Percentiles rank a stretch among this genome's conserved stretches.
Conservation (phyloP, 2,888 invertebrate genomes). For the Diaprepes abbreviatus region DNA sequence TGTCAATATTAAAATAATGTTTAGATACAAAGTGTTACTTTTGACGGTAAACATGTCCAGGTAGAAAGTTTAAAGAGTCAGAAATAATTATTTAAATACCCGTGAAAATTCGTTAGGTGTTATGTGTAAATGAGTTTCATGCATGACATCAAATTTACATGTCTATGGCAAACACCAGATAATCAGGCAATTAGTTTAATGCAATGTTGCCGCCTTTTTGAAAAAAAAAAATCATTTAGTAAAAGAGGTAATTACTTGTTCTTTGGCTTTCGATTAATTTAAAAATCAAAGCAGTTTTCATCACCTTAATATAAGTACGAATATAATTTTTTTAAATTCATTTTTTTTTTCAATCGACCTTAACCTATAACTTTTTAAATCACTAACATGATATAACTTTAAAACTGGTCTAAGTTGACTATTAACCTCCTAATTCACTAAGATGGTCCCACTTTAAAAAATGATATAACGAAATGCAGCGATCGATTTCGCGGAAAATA, state of each 20-base stretch:
- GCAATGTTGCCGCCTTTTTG: neutral
- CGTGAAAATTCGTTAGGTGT: slow-evolving; percentile 22
- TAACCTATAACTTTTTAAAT: too few relatives aligned
- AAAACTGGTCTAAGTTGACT: too few relatives aligned
- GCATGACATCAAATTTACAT: slow-evolving; percentile 29
- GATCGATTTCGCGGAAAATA: too few relatives aligned
- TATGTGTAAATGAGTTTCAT: slow-evolving; percentile 16
- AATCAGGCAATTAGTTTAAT: neutral
- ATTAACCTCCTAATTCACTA: too few relatives aligned
- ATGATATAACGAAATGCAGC: too few relatives aligned
- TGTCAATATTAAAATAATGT: slow-evolving; percentile 47
- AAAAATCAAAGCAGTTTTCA: neutral
- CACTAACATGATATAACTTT: too few relatives aligned
- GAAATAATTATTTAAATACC: slow-evolving; percentile 19
- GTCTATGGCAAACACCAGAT: neutral
- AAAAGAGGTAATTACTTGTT: too few relatives aligned
- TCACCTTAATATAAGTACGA: too few relatives aligned
- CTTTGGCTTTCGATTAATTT: neutral
- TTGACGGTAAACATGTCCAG: slow-evolving; percentile 41
- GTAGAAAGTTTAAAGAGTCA: slow-evolving; percentile 32
- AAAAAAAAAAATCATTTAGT: too few relatives aligned
- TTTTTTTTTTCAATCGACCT: too few relatives aligned
- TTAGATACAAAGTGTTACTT: slow-evolving; percentile 45
- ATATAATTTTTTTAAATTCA: too few relatives aligned
- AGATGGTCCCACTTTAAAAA: too few relatives aligned